A percentile compares a stretch with the other conserved stretches of the same genome.
Conservation (phyloP, 2,797 vertebrate species). For the Pseudochirops corinnae region DNA sequence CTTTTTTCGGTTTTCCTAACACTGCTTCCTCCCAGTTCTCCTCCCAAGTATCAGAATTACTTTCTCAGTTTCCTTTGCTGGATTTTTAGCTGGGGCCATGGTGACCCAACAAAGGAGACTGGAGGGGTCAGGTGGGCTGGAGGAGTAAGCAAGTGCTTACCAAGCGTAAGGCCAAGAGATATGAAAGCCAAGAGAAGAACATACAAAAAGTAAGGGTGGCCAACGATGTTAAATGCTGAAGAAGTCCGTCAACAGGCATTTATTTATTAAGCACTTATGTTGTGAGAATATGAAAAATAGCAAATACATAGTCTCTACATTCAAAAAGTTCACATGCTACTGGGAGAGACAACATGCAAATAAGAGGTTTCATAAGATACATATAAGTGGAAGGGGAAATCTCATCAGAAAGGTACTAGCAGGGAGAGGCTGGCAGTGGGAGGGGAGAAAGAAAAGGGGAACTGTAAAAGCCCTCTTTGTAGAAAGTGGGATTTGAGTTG, state of each 20-base stretch:
- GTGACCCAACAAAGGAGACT: not conserved
- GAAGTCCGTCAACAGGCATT: not conserved
- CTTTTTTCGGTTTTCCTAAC: not conserved
- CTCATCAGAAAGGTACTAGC: not conserved
- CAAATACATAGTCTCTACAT: not conserved
- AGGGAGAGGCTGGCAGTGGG: not conserved
- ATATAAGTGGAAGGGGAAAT: not conserved
- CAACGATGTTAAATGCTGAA: not conserved
- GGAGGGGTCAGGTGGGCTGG: not conserved
- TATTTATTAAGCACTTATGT: not conserved
- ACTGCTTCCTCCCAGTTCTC: not conserved
- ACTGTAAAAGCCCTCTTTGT: not conserved
- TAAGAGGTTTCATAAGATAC: not conserved
- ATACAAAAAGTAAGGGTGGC: too few species aligned
- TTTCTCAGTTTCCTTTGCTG: not conserved
- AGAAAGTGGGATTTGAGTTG: not conserved
- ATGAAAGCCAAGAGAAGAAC: not conserved
- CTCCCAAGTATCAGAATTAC: not conserved
- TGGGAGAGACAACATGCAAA: not conserved
- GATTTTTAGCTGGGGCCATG: not conserved
- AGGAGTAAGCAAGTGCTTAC: not conserved
- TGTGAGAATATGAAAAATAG: not conserved
- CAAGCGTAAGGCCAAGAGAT: not conserved
- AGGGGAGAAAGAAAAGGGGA: not conserved
- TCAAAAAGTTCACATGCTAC: not conserved